Evolutionary conservation across 2,888 invertebrate species (phyloP).

Genomic region (Rhimphoctona megacephalus): DNA sequence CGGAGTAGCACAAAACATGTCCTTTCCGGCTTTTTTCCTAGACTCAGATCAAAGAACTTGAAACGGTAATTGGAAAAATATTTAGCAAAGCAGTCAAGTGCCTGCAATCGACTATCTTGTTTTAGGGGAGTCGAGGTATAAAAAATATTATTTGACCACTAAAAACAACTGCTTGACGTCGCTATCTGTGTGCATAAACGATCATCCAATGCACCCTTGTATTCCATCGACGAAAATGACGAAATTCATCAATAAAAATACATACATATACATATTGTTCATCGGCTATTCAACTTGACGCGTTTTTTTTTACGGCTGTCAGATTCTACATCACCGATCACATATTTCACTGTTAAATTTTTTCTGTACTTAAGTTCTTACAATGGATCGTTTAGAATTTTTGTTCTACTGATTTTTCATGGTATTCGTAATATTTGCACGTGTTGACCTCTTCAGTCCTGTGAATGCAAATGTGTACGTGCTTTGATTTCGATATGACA

Average conservation of each 20-base stretch:
- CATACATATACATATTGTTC: no score
- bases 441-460: not conserved
- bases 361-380: not conserved
- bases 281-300: no score
- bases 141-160: no score
- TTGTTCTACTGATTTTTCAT: constrained; percentile 6
- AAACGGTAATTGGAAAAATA: not conserved
- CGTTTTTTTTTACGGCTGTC: no score
- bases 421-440: not conserved
- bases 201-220: no score
- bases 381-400: constrained; percentile 25
- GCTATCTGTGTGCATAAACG: no score
- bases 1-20: not conserved
- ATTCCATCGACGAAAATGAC: no score
- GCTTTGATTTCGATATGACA: constrained; percentile 3
- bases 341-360: no score
- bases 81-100: not conserved
- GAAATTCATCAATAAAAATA: no score
- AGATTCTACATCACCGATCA: no score
- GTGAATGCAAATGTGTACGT: constrained; percentile 6
- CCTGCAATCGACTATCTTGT: not conserved
- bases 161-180: no score
- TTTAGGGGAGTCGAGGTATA: not conserved
- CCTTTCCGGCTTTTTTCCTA: not conserved
- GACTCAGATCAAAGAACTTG: not conserved